Evolutionary conservation across 2,888 invertebrate species (phyloP), one percentile per base, ranked within the genome.

Genomic region (Portevinia maculata): DNA sequence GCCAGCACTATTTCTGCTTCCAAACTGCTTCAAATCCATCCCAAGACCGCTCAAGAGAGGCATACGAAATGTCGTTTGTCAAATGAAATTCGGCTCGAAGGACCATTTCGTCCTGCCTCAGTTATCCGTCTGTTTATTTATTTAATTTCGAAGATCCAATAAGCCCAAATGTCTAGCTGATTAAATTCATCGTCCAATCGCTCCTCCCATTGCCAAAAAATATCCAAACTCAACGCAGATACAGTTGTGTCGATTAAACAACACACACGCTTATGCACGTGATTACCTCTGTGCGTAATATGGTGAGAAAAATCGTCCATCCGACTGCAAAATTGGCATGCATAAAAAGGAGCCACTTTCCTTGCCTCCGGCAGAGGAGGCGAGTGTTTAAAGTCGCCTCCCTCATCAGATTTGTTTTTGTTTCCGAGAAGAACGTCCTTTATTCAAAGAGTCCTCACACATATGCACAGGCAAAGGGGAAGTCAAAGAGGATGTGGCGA

Each of bases 401-500:
- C 65, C 37, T 37, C 24, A 1, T 9, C 24, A 9, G 6, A 8
- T 34, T 3, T 8, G 34, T 34, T 34, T 34, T 11, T 11, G 3
- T 34, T 11, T 34, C 9, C 9, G n/a, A n/a, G n/a, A 15, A 15
- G 41, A 41, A 19, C 9, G 1, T 44, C 17, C 44, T 44, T 44
- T 17, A 3, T 17, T 0, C 4, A 1, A 9, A 9, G 17, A 17
- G 8, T 13, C 6, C 41, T 13, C 53, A 6, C 52, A 21, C 53
- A 30, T n/a, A 44, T 21, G 41, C 59, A 30, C 13, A 59, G 6
- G 6, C n/a, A 13, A 19, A 57, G 1, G 19, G 19, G 3, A 28
- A 13, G 30, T 1, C 44, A 60, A 62, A 9, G 30, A 24, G 71
- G 71, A 62, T 62, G 71, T 71, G 71, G 30, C 62, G 34, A 52